A percentile compares a stretch with the other conserved stretches of the same genome.
Evolutionary conservation across 2,113 vertebrate genomes (phyloP).

Genomic region (Hypomesus transpacificus): DNA sequence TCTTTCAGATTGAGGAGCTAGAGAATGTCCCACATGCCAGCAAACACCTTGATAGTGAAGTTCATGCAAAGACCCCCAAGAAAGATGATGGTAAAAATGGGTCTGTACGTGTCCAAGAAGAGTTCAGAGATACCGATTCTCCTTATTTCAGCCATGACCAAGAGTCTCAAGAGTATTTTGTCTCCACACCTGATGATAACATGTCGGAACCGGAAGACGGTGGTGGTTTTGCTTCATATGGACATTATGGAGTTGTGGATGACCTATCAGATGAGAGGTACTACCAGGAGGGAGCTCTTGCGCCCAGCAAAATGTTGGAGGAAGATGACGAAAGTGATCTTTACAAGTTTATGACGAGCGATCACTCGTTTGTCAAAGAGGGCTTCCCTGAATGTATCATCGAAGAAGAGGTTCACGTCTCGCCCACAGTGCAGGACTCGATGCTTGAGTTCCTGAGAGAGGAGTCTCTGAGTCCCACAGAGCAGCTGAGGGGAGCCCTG

Average conservation of each 20-base stretch:
- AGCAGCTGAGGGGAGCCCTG: constrained; percentile 82
- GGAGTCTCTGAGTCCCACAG: constrained; percentile 79
- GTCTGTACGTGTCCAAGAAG: constrained; percentile 59
- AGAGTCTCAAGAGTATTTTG: constrained; percentile 84
- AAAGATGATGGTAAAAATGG: constrained; percentile 38
- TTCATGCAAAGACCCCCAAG: constrained; percentile 29
- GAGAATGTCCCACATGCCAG: constrained; percentile 67
- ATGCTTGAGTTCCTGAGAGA: constrained; percentile 76
- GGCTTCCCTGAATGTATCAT: constrained; percentile 74
- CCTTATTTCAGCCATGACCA: constrained; percentile 64
- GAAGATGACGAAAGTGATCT: constrained; percentile 53
- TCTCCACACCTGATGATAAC: constrained; percentile 89
- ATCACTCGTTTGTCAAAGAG: constrained; percentile 48
- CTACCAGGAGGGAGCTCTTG: constrained; percentile 64
- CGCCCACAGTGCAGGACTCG: constrained; percentile 80
- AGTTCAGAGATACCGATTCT: constrained; percentile 52
- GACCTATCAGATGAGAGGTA: constrained; percentile 74
- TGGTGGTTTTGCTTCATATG: constrained; percentile 78
- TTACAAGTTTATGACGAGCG: constrained; percentile 39
- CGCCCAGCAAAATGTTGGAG: constrained; percentile 40
- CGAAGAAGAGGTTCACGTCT: constrained; percentile 88
- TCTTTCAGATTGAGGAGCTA: constrained; percentile 85
- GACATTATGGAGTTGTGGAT: constrained; percentile 75
- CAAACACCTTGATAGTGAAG: constrained; percentile 39
- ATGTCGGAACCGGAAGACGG: constrained; percentile 66